Base-by-base conservation (phyloP, 2,888 invertebrate genomes). In the Linyphia triangularis region DNA sequence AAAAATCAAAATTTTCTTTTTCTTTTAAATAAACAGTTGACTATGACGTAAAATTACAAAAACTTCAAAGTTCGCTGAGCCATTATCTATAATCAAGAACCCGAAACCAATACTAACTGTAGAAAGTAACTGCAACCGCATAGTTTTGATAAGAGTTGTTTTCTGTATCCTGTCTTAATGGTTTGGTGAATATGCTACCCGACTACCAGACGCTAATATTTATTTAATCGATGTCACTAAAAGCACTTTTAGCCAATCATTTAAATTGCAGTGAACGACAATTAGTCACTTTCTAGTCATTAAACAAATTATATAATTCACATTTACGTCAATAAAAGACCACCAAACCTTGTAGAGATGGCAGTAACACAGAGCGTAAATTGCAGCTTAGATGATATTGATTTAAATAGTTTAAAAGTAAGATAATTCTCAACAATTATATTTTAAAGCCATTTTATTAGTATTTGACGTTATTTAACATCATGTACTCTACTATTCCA, bases 381-480 rank as follows among this genome's bases (percentile, higher is more conserved):
- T 57, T 89, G 89, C 43, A 89, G 89, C 43, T 70, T 91, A 57
- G 90, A 91, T 85, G 91, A 90, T 83, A 91, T 91, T 63, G 91
- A 91, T 88, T 84, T 91, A 33, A 90, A 90, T 70, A 89, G 90
- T 51, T 85, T 91, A 59, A 90, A 90, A 75, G 83, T 90, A 75
- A 89, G 85, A 40, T 19, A 69, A 16, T 26, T 63, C 10, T 4
- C 24, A 28, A 63, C 13, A 16, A 24, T 63, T 28, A 9, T 16
- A n/a, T 28, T 24, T 63, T 26, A 4, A 26, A 16, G 6, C 13
- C 43, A 16, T 43, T 43, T 43, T 43, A 43, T 16, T n/a, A 43
- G 43, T 43, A 2, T 43, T n/a, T n/a, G n/a, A 43, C 43, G 1
- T 1, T 2, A n/a, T 43, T 16, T 16, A 43, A 43, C 43, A 43